A percentile compares a stretch with the other conserved stretches of the same genome.
These are phyloP conservation scores for Cyprinodon tularosa DNA, from an alignment of 2,113 vertebrate genomes.

Conservation along the genomic window DNA sequence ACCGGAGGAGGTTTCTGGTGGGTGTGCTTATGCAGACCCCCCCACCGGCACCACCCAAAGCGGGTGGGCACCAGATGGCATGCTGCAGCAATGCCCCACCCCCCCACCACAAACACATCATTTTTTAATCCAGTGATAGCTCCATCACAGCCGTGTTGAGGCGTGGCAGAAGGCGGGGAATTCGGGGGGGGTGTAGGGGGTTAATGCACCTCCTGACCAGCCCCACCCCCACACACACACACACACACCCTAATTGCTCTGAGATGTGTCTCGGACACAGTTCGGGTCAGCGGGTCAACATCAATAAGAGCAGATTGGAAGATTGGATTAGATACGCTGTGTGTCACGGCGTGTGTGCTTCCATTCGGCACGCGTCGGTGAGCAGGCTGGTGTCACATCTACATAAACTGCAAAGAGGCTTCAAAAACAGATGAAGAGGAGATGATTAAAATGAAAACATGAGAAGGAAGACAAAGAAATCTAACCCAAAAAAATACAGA, in stretches of 20 bases:
- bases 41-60: conserved; percentile 36
- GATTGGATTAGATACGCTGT: conserved; percentile 71
- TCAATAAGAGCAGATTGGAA: conserved; percentile 75
- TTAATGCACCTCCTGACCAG: conserved; percentile 48
- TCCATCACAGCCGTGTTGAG: conserved; percentile 67
- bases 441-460: not conserved
- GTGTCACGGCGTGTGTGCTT: conserved; percentile 30
- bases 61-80: conserved; percentile 70
- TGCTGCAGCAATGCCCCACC: conserved; percentile 18
- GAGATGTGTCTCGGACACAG: conserved; percentile 59
- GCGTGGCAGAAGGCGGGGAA: conserved; percentile 37
- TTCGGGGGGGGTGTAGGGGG: not conserved
- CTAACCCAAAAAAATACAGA: not conserved
- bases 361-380: conserved; percentile 7
- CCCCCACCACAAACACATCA: conserved; percentile 21
- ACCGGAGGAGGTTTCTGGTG: not conserved
- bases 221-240: conserved; percentile 41
- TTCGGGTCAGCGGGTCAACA: conserved; percentile 70
- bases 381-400: conserved; percentile 23
- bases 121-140: conserved; percentile 70
- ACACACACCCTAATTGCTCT: conserved; percentile 61
- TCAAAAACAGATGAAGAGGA: not conserved
- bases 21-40: conserved; percentile 24
- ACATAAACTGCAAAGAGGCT: conserved; percentile 8
- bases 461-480: not conserved